These are phyloP conservation scores for Branchinecta sandiegonensis DNA, from an alignment of 2,888 invertebrate genomes.

Conservation along the genomic window DNA sequence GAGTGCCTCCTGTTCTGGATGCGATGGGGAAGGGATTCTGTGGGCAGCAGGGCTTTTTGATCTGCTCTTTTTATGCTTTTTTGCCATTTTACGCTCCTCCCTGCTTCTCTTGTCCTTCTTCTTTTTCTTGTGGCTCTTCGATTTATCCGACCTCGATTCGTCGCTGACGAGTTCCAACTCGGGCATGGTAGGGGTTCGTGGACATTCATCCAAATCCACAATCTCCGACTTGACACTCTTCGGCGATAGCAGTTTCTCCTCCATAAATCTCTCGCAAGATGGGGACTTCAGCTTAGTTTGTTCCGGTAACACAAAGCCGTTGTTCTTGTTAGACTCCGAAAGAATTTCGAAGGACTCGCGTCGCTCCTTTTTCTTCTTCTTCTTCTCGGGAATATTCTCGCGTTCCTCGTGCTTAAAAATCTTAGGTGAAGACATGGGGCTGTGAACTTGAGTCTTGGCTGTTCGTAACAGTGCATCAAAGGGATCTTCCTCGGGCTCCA, in stretches of 20 bases:
- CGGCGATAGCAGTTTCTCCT: background rate
- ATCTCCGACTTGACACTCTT: constrained; percentile 12
- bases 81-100: constrained; percentile 13
- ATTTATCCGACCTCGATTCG: constrained; percentile 18
- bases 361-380: constrained; percentile 6
- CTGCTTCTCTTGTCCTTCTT: constrained; percentile 19
- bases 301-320: background rate
- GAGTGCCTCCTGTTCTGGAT: background rate
- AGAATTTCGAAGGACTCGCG: constrained; percentile 12
- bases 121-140: constrained; percentile 19
- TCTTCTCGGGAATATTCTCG: background rate
- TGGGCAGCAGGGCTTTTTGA: constrained; percentile 17
- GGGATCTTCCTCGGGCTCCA: constrained; percentile 39
- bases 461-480: background rate
- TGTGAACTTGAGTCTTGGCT: background rate
- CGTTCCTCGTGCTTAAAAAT: background rate
- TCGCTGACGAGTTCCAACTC: constrained; percentile 5
- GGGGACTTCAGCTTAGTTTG: background rate
- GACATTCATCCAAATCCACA: background rate
- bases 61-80: constrained; percentile 17
- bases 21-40: no score
- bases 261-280: background rate
- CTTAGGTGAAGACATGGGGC: background rate
- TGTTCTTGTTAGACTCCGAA: background rate
- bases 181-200: background rate